Percentiles rank a stretch among this genome's conserved stretches.
Evolutionary conservation across 2,888 invertebrate genomes (phyloP).

Genomic region (Plemyria rubiginata): DNA sequence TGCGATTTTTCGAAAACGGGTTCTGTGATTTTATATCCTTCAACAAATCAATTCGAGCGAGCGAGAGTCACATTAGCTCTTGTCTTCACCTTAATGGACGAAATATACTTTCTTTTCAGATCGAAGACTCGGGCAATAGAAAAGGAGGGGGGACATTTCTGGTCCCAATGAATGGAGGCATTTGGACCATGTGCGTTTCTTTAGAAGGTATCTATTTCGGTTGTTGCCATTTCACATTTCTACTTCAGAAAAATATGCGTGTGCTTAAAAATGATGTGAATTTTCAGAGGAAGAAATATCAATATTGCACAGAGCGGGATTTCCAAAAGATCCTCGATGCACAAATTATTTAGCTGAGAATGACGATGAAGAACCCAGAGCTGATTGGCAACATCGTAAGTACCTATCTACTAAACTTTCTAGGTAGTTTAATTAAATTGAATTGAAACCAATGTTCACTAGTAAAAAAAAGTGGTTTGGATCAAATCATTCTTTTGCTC

Average conservation of each 20-base stretch:
- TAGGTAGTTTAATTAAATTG: too few species aligned
- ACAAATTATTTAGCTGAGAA: slow-evolving; percentile 91
- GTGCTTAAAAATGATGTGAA: slow-evolving; percentile 8
- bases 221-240: not conserved
- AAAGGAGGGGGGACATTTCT: slow-evolving; percentile 87
- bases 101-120: slow-evolving; percentile 62
- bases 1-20: too few species aligned
- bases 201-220: slow-evolving; percentile 84
- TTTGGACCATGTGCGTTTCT: slow-evolving; percentile 94
- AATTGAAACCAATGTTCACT: too few species aligned
- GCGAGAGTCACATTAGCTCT: too few species aligned
- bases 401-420: slow-evolving; percentile 49
- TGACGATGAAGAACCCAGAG: slow-evolving; percentile 89
- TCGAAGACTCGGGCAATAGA: slow-evolving; percentile 69
- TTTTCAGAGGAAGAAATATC: slow-evolving; percentile 89
- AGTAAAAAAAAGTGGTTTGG: too few species aligned
- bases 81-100: too few species aligned
- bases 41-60: too few species aligned
- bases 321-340: slow-evolving; percentile 89
- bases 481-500: too few species aligned
- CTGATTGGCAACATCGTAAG: slow-evolving; percentile 93
- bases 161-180: slow-evolving; percentile 95
- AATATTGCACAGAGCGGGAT: slow-evolving; percentile 87
- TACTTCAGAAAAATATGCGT: not conserved
- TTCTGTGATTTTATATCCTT: too few species aligned